Evolutionary conservation across 2,113 vertebrate genomes (phyloP), one percentile per base, ranked within the genome.

Genomic region (Cochlearius cochlearius): DNA sequence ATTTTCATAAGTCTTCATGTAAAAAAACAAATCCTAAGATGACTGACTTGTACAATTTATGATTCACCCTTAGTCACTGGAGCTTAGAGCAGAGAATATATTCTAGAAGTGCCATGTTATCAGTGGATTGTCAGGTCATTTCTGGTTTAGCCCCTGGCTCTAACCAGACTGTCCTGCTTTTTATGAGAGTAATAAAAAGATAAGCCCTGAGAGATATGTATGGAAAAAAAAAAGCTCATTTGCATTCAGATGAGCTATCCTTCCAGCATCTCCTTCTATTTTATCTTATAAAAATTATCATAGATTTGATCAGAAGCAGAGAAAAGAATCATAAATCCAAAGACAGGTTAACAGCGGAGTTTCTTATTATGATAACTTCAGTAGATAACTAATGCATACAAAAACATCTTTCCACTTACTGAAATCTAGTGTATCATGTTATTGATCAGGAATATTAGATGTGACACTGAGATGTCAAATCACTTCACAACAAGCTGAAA

Each of bases 141-240:
- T 94, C 88, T 92, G 92, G 90, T 96, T 96, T 97, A 97, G 91
- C 86, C 78, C 13, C 29, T 80, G 77, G 90, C 94, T 97, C 50
- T 91, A 78, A 83, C 79, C 77, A 97, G 43, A 16, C 88, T 90
- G 90, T 68, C 82, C 86, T 93, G 69, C 71, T 89, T 96, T 87
- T 88, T 80, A 30, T 10, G 20, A 82, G 87, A 58, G 73, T 88
- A 96, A 96, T 95, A 94, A 96, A 94, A 94, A 95, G 91, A 93
- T 96, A 94, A 96, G 67, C 77, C 71, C 32, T 69, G 56, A 84
- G 26, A 50, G 52, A 10, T 11, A 45, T 67, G 21, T 11, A 45
- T n/a, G 43, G 4, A 39, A 36, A 58, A 11, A 49, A 38, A 45
- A 49, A 63, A 62, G 7, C 72, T 95, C 41, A 95, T 96, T 93